Base-by-base conservation (phyloP, 1,140 invertebrate genomes). In the Mylabris phalerata region DNA sequence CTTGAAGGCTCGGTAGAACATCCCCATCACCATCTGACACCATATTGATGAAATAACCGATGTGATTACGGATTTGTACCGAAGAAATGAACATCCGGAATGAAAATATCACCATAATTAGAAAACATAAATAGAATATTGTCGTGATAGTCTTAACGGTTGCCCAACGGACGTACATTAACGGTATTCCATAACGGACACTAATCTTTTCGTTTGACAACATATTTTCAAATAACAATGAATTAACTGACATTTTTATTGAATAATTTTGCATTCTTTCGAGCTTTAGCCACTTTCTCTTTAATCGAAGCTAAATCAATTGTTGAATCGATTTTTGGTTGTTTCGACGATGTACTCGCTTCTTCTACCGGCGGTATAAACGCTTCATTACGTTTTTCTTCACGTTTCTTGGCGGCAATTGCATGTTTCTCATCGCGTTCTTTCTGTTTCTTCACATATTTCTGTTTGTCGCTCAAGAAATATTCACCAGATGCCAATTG, bases 401-500 rank as follows among this genome's bases (percentile, higher is more conserved):
- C 80, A 67, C 86, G 81, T 57, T 82, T 83, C 67, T 86, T 85
- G 40, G 83, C 81, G 3, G 84, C 81, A 73, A 86, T 79, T 61
- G 83, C 74, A 69, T 88, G 82, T 72, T 86, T 90, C 48, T 86
- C 83, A 64, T 88, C 83, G 62, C 85, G 86, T 73, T 90, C 85
- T 71, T 88, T 84, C 48, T 82, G 80, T 60, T 80, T 82, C 69
- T 86, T 87, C 3, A 81, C 82, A 62, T 81, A 84, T 70, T 85
- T 89, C 60, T 96, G 87, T 48, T 88, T 82, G 67, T 91, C 85
- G 69, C 89, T 93, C 13, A 98, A 79, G 82, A 98, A 98, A 75
- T 94, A 99, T 79, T 99, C 95, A 52, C 97, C 97, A 56, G 87
- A 84, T n/a, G 90, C 93, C 65, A 99, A 75, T 75, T 95, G 80